Percentiles rank a stretch among this genome's conserved stretches.
Evolutionary conservation across 1,140 invertebrate species (phyloP).

Genomic region (Dermatophagoides farinae): DNA sequence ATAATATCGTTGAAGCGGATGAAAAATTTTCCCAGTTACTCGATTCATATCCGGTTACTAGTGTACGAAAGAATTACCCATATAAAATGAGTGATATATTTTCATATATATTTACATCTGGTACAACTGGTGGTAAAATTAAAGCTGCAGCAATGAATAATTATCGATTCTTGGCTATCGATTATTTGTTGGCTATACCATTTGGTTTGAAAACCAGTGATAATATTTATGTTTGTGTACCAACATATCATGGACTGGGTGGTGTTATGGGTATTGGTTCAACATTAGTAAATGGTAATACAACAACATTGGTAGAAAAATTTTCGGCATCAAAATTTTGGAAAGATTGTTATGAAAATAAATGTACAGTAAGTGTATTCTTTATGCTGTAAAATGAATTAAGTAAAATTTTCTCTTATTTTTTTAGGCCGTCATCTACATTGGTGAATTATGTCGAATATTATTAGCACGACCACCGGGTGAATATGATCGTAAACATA

Average conservation of each 20-base stretch:
- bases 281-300: slow-evolving; percentile 29
- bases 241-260: slow-evolving; percentile 46
- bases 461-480: slow-evolving; percentile 59
- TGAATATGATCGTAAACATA: slow-evolving; percentile 59
- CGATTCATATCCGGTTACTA: not conserved
- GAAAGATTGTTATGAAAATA: slow-evolving; percentile 45
- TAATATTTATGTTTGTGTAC: slow-evolving; percentile 40
- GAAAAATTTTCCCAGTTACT: not conserved
- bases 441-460: slow-evolving; percentile 98
- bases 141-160: slow-evolving; percentile 58
- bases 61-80: not conserved
- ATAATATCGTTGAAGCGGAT: not conserved
- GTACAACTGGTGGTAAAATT: slow-evolving; percentile 65
- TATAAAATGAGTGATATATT: not conserved
- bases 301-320: slow-evolving; percentile 32
- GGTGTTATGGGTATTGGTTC: slow-evolving; percentile 29
- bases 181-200: slow-evolving; percentile 3
- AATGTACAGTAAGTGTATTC: slow-evolving; percentile 41
- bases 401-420: slow-evolving; percentile 36
- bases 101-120: slow-evolving; percentile 72
- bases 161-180: slow-evolving; percentile 14
- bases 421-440: slow-evolving; percentile 60
- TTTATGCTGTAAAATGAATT: no score
- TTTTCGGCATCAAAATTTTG: slow-evolving; percentile 40
- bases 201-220: slow-evolving; percentile 35